Evolutionary conservation across 2,113 vertebrate genomes (phyloP).

Genomic region (Etheostoma spectabile): DNA sequence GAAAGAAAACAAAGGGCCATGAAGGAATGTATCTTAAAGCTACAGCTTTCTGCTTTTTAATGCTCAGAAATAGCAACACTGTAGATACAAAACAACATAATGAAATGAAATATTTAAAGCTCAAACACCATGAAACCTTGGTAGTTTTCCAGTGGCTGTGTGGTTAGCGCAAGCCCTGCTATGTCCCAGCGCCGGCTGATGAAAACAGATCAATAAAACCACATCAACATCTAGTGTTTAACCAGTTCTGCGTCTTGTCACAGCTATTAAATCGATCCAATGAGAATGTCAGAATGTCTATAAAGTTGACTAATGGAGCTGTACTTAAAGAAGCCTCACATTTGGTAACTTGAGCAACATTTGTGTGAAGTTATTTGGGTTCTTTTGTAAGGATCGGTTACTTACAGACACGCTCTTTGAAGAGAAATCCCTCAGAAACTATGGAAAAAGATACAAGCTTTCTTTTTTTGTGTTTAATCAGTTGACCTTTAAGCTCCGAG

Average conservation of each 20-base stretch:
- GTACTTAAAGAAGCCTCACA: neutral
- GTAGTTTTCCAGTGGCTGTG: conserved; percentile 61
- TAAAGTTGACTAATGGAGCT: neutral
- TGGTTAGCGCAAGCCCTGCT: conserved; percentile 33
- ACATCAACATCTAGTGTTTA: conserved; percentile 36
- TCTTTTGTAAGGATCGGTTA: conserved; percentile 14
- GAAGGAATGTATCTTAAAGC: conserved; percentile 55
- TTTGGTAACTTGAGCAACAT: neutral
- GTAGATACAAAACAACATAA: neutral
- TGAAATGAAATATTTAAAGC: conserved; percentile 10
- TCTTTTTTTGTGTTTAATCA: neutral
- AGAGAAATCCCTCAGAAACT: neutral
- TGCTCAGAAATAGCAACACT: conserved; percentile 2
- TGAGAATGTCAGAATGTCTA: neutral
- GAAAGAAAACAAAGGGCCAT: conserved; percentile 52
- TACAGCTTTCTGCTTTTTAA: conserved; percentile 26
- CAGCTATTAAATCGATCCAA: conserved; percentile 4
- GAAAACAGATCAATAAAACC: conserved; percentile 47
- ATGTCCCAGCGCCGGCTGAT: conserved; percentile 23
- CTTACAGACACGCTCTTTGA: neutral
- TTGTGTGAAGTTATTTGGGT: neutral
- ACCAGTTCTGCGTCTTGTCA: conserved; percentile 10
- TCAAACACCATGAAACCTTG: conserved; percentile 37
- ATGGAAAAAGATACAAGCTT: neutral
- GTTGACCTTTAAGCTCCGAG: neutral